A percentile compares a stretch with the other conserved stretches of the same genome.
Conservation (phyloP, 1,140 invertebrate genomes). For the Campoletis sonorensis region DNA sequence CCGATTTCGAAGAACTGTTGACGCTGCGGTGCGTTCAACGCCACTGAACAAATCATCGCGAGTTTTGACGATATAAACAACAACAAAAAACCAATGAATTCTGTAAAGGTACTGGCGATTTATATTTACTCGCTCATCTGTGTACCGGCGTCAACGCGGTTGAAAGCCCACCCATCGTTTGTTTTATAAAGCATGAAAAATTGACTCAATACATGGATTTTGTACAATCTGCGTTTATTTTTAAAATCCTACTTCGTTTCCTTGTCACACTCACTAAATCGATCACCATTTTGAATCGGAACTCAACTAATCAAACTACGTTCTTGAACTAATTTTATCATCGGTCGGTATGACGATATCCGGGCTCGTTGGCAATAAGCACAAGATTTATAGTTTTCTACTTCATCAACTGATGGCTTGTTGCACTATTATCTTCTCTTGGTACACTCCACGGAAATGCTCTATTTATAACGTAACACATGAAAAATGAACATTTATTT, state of each 20-base stretch:
- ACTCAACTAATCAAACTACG: not conserved
- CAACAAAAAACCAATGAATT: not conserved
- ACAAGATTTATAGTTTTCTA: not conserved
- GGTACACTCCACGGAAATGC: no score
- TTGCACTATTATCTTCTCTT: no score
- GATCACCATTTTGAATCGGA: not conserved
- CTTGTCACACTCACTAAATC: not conserved
- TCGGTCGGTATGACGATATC: not conserved
- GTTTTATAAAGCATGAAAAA: conserved; percentile 42
- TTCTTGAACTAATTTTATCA: not conserved
- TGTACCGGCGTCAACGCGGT: conserved; percentile 25
- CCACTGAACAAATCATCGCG: conserved; percentile 5
- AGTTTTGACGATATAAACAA: not conserved
- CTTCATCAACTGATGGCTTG: no score
- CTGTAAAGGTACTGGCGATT: conserved; percentile 31
- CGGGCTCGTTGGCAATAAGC: not conserved
- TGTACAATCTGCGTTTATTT: conserved; percentile 31
- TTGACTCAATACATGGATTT: conserved; percentile 44
- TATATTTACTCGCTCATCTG: conserved; percentile 16
- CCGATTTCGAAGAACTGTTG: not conserved
- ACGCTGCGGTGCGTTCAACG: not conserved
- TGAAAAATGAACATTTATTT: not conserved
- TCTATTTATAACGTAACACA: not conserved
- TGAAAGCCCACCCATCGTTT: conserved; percentile 26
- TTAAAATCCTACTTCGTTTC: not conserved